Percentiles rank a stretch among this genome's conserved stretches.
Conservation (phyloP, 2,888 invertebrate species). For the Amblyjoppa proteus region DNA sequence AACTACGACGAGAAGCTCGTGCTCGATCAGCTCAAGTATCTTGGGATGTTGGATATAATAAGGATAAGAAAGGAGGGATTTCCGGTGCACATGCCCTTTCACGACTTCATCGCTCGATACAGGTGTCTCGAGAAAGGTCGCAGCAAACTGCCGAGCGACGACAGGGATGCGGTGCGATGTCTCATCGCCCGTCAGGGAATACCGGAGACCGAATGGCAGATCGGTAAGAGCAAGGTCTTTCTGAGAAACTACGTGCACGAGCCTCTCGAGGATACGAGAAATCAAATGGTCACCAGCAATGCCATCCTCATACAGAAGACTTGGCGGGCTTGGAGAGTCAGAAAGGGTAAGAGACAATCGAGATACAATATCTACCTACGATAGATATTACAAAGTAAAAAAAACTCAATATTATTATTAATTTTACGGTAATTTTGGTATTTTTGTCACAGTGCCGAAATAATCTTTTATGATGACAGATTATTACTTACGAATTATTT, state of each 20-base stretch:
- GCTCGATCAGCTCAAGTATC: conserved; percentile 94
- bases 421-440: neutral
- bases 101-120: conserved; percentile 92
- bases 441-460: neutral
- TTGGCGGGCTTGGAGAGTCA: conserved; percentile 89
- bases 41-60: conserved; percentile 97
- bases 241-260: conserved; percentile 93
- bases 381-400: neutral
- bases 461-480: neutral
- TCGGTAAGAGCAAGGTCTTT: conserved; percentile 95
- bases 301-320: conserved; percentile 91
- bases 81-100: conserved; percentile 93
- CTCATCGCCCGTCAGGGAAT: conserved; percentile 89
- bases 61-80: conserved; percentile 95
- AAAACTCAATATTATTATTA: conserved; percentile 1
- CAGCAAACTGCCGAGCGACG: conserved; percentile 79
- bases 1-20: conserved; percentile 93
- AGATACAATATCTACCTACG: neutral
- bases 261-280: conserved; percentile 93
- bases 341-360: conserved; percentile 85
- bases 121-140: conserved; percentile 88
- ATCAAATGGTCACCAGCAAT: conserved; percentile 89
- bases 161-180: conserved; percentile 84
- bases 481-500: neutral
- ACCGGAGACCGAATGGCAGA: conserved; percentile 93